These are phyloP conservation scores for Parus major DNA, from an alignment of 2,113 vertebrate genomes.

Conservation along the genomic window DNA sequence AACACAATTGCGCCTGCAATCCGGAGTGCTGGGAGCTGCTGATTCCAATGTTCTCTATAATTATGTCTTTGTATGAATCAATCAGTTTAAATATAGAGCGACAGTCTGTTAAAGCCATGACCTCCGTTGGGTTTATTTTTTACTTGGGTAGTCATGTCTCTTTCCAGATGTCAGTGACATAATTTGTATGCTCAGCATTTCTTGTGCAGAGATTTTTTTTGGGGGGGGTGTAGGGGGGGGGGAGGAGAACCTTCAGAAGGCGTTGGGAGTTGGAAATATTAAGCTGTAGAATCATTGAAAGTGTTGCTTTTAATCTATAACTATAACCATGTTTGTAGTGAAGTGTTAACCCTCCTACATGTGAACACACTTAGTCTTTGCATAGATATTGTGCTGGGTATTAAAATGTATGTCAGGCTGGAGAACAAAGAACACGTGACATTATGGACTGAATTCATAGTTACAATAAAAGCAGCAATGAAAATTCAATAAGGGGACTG, in stretches of 20 bases:
- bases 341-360: constrained; percentile 53
- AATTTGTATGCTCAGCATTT: constrained; percentile 64
- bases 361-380: constrained; percentile 26
- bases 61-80: constrained; percentile 65
- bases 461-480: constrained; percentile 63
- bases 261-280: constrained; percentile 17
- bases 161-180: constrained; percentile 71
- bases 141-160: constrained; percentile 60
- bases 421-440: constrained; percentile 64
- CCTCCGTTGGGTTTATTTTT: constrained; percentile 59
- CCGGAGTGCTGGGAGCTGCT: neutral
- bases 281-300: constrained; percentile 1
- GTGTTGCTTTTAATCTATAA: constrained; percentile 56
- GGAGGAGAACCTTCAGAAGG: constrained; percentile 6
- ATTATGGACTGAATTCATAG: constrained; percentile 43
- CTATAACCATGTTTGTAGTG: constrained; percentile 42
- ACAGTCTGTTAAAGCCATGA: constrained; percentile 66
- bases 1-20: constrained; percentile 5
- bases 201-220: neutral
- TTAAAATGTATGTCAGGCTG: constrained; percentile 57
- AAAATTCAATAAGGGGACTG: constrained; percentile 64
- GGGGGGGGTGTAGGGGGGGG: rapidly evolving
- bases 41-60: constrained; percentile 48
- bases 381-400: neutral
- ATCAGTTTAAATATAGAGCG: constrained; percentile 67